These are phyloP conservation scores for Delphinus delphis DNA, from an alignment of 2,113 vertebrate species.

Conservation along the genomic window DNA sequence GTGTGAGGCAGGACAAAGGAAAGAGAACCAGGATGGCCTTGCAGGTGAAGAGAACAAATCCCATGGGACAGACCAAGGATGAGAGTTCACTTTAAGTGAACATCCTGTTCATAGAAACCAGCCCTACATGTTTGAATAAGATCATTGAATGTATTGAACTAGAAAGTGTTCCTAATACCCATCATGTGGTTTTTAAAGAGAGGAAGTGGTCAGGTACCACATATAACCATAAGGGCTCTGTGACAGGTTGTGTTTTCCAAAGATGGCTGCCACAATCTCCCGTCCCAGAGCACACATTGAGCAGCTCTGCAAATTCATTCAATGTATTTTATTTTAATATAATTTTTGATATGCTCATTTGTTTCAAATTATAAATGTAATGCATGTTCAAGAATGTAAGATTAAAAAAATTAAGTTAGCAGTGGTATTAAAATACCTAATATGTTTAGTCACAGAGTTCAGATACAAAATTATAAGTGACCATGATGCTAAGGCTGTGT, in stretches of 20 bases:
- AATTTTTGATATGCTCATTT: slow-evolving; percentile 8
- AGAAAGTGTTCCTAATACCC: background rate
- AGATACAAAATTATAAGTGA: slow-evolving; percentile 33
- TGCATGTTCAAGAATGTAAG: background rate
- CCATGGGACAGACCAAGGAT: background rate
- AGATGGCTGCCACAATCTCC: background rate
- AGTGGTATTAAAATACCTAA: background rate
- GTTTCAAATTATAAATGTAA: background rate
- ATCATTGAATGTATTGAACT: background rate
- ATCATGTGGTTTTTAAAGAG: background rate
- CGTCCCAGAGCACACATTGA: background rate
- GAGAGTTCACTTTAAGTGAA: background rate
- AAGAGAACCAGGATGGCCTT: background rate
- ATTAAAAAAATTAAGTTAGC: background rate
- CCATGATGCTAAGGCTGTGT: background rate
- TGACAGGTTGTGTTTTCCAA: background rate
- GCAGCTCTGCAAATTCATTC: background rate
- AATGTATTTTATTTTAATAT: background rate
- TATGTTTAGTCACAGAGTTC: background rate
- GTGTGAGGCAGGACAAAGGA: background rate
- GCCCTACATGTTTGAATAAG: background rate
- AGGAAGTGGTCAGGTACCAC: background rate
- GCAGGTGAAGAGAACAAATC: no score
- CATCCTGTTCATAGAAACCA: background rate
- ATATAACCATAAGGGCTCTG: background rate